These are phyloP conservation scores for Gobius niger DNA, from an alignment of 2,113 vertebrate genomes.

Conservation along the genomic window DNA sequence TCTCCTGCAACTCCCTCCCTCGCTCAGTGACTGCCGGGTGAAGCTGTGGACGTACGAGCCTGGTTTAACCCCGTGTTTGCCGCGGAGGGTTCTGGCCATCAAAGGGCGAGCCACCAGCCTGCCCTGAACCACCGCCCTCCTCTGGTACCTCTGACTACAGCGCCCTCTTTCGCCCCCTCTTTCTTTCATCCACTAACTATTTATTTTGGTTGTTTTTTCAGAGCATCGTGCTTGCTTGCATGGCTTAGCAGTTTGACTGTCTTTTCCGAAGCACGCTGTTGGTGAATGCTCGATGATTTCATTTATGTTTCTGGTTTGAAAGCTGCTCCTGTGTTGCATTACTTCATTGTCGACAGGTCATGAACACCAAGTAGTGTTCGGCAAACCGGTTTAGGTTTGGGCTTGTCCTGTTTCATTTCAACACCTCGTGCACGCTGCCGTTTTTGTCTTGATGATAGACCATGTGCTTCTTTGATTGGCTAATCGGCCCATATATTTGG, in stretches of 20 bases:
- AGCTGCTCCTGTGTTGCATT: no score
- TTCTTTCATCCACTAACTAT: not conserved
- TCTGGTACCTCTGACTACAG: slow-evolving; percentile 52
- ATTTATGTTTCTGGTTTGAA: no score
- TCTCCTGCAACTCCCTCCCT: slow-evolving; percentile 14
- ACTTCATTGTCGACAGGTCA: no score
- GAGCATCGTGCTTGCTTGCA: not conserved
- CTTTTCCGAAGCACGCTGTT: not conserved
- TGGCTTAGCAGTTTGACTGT: not conserved
- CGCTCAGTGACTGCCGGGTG: slow-evolving; percentile 94
- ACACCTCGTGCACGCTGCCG: no score
- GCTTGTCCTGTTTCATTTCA: no score
- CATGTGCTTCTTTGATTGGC: no score
- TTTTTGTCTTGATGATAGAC: no score
- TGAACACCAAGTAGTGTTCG: no score
- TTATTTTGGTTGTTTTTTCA: not conserved
- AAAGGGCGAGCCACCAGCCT: slow-evolving; percentile 98
- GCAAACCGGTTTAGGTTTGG: no score
- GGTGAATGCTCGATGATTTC: no score
- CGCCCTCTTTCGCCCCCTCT: slow-evolving; percentile 56
- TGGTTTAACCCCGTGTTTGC: slow-evolving; percentile 97
- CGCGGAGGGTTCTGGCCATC: slow-evolving; percentile 97
- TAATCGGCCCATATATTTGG: no score
- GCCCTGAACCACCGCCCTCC: slow-evolving; percentile 81
- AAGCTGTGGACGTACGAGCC: slow-evolving; percentile 99